These are phyloP conservation scores for Parasteatoda lunata DNA, from an alignment of 2,888 invertebrate species.

Conservation along the genomic window DNA sequence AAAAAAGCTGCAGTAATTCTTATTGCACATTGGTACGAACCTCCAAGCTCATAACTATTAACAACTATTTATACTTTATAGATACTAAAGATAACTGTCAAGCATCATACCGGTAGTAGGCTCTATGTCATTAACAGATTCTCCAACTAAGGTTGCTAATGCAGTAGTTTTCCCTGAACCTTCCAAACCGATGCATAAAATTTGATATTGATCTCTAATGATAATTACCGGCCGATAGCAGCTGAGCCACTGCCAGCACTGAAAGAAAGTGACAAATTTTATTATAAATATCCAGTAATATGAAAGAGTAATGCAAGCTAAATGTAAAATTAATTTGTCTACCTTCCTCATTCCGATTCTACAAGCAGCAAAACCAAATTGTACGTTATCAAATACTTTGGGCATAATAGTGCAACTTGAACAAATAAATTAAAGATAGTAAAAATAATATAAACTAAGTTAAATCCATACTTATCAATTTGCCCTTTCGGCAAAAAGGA, in stretches of 20 bases:
- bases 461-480: conserved; percentile 8
- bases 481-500: conserved; percentile 30
- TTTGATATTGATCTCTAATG: conserved; percentile 70
- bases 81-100: not conserved
- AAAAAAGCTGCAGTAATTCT: too few species aligned
- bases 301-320: conserved; percentile 4
- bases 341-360: conserved; percentile 70
- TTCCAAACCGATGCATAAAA: conserved; percentile 69
- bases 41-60: too few species aligned
- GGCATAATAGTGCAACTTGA: conserved; percentile 49
- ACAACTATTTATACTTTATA: too few species aligned
- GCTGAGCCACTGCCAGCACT: conserved; percentile 71
- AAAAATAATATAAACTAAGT: conserved; percentile 2
- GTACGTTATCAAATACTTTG: conserved; percentile 62
- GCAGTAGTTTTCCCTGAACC: conserved; percentile 70
- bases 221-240: conserved; percentile 69
- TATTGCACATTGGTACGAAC: too few species aligned
- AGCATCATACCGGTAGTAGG: conserved; percentile 69
- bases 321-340: not conserved
- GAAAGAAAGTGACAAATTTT: not conserved
- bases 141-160: conserved; percentile 70
- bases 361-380: conserved; percentile 69
- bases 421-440: not conserved
- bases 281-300: not conserved
- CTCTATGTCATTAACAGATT: conserved; percentile 63